Conservation (phyloP, 2,888 invertebrate species). For the Eucera pruinosa region DNA sequence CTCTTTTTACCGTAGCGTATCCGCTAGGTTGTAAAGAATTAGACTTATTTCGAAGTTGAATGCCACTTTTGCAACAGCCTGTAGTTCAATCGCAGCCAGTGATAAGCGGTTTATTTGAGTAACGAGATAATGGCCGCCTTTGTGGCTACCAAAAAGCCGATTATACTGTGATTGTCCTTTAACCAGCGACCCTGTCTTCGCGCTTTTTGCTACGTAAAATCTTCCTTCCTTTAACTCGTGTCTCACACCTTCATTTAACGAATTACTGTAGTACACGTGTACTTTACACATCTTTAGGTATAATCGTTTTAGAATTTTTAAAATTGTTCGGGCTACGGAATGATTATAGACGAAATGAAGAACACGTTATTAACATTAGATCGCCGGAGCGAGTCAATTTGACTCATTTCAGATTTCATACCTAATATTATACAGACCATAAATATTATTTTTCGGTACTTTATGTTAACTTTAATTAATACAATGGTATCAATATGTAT, state of each 20-base stretch:
- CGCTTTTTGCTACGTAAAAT: conserved; percentile 49
- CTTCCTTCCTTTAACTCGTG: conserved; percentile 53
- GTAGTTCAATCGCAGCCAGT: conserved; percentile 53
- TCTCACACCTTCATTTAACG: conserved; percentile 44
- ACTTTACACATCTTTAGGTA: no score
- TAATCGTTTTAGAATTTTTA: no score
- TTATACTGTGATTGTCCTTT: conserved; percentile 65
- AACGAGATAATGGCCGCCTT: conserved; percentile 78
- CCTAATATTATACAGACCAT: no score
- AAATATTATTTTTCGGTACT: no score
- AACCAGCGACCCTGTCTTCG: conserved; percentile 47
- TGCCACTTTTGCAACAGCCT: conserved; percentile 47
- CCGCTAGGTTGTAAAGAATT: not conserved
- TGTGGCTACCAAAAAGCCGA: conserved; percentile 76
- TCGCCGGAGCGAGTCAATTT: no score
- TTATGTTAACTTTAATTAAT: no score
- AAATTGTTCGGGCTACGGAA: no score
- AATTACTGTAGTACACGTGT: no score
- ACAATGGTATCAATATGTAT: no score
- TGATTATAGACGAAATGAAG: no score
- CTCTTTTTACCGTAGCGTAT: not conserved
- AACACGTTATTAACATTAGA: no score
- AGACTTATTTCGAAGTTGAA: conserved; percentile 13
- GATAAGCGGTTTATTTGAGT: conserved; percentile 76
- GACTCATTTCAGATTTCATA: no score